Base-by-base conservation (phyloP, 2,113 vertebrate species). In the Gymnobelideus leadbeateri region DNA sequence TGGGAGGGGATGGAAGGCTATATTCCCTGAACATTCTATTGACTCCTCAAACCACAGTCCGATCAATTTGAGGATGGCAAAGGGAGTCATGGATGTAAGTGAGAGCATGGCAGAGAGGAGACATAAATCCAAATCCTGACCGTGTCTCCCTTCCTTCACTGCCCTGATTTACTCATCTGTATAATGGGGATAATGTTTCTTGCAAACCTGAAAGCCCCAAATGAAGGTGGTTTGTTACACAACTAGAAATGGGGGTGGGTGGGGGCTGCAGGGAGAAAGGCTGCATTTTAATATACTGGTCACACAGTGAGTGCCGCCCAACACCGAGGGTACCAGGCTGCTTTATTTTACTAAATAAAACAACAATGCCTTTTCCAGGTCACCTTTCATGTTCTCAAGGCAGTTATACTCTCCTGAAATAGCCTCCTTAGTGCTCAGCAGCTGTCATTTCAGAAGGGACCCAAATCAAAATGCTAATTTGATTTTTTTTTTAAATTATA, bases 371-470 rank as follows among this genome's bases (percentile, higher is more conserved):
- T 92, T 92, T 95, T 61, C 31, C 31, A 93, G 52, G 52, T 61
- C 9, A 94, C 25, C 93, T 95, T 94, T 95, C 90, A 92, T 51
- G 51, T 1, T 95, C 91, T 51, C 28, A 47, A 16, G 61, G 92
- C 28, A 93, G 25, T 43, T 61, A 19, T 96, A 52, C 96, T 91
- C 37, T 93, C 91, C 46, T 14, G 94, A 90, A 93, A 94, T 49
- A 84, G 54, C 91, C 96, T 28, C 14, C 91, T 53, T 91, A 94
- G 8, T 43, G 50, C 19, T 61, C 51, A 57, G 90, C 89, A 96
- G 93, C 68, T 97, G 93, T 97, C 94, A 92, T 93, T 97, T 93
- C 89, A 46, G 89, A 89, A 95, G 95, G 37, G 84, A 97, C 51
- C 92, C 92, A 92, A 96, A 89, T 92, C 93, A 93, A 93, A 52